Evolutionary conservation across 2,113 vertebrate species (phyloP).

Genomic region (Eulemur rufifrons): DNA sequence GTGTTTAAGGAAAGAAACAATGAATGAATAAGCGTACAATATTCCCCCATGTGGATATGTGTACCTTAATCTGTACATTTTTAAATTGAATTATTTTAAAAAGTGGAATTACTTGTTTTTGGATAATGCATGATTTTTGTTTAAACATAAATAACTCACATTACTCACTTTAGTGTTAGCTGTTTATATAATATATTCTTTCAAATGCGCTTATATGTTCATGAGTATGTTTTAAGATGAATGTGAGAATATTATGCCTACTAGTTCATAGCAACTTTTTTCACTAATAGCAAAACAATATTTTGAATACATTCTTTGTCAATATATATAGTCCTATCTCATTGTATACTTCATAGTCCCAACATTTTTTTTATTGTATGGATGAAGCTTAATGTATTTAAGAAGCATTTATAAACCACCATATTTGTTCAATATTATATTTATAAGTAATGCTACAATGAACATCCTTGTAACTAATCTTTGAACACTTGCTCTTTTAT

Average conservation of each 20-base stretch:
- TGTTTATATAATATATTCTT: background rate
- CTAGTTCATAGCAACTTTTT: background rate
- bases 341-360: background rate
- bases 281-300: background rate
- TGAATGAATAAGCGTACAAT: background rate
- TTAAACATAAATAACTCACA: background rate
- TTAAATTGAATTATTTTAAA: background rate
- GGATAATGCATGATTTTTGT: background rate
- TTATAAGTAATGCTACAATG: background rate
- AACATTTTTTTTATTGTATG: background rate
- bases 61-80: background rate
- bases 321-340: background rate
- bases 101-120: background rate
- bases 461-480: background rate
- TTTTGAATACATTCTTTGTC: background rate
- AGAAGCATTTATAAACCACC: background rate
- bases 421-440: background rate
- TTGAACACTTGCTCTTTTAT: background rate
- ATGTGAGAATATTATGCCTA: background rate
- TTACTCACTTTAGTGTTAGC: background rate
- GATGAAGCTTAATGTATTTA: background rate
- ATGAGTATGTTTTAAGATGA: background rate
- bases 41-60: background rate
- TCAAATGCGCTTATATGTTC: background rate
- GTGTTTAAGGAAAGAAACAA: background rate